Percentiles rank a stretch among this genome's conserved stretches.
Conservation (phyloP, 2,797 vertebrate species). For the Xenopus petersii region DNA sequence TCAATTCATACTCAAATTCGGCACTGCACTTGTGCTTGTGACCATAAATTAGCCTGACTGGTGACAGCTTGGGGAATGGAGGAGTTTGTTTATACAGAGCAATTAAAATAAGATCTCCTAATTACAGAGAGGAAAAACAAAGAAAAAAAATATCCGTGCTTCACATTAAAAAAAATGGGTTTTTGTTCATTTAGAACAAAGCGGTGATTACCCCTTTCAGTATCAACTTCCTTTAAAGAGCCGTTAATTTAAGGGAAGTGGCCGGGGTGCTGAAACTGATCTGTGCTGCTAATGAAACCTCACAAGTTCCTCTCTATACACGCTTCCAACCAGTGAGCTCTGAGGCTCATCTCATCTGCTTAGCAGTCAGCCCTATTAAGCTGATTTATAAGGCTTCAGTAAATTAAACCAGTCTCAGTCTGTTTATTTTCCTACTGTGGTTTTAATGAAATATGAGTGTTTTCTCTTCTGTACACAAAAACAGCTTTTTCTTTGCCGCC, state of each 20-base stretch:
- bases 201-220: not conserved
- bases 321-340: no score
- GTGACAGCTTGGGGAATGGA: no score
- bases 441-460: constrained; percentile 12
- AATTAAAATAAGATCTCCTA: no score
- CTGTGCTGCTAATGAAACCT: not conserved
- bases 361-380: constrained; percentile 20
- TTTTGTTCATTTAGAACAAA: no score
- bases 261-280: constrained; percentile 1
- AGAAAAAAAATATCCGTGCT: no score
- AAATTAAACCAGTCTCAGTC: constrained; percentile 15
- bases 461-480: not conserved
- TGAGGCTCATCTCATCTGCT: constrained; percentile 8
- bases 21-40: no score
- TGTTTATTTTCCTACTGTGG: constrained; percentile 5
- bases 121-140: no score
- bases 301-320: not conserved
- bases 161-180: no score
- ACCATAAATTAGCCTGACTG: no score
- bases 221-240: constrained; percentile 26
- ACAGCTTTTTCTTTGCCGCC: not conserved
- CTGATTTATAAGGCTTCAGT: constrained; percentile 28
- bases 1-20: no score
- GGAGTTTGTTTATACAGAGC: no score
- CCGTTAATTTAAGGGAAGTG: constrained; percentile 19